phyloP scores from a whole-genome alignment of 2,113 vertebrate species.

The Alosa alosa region DNA sequence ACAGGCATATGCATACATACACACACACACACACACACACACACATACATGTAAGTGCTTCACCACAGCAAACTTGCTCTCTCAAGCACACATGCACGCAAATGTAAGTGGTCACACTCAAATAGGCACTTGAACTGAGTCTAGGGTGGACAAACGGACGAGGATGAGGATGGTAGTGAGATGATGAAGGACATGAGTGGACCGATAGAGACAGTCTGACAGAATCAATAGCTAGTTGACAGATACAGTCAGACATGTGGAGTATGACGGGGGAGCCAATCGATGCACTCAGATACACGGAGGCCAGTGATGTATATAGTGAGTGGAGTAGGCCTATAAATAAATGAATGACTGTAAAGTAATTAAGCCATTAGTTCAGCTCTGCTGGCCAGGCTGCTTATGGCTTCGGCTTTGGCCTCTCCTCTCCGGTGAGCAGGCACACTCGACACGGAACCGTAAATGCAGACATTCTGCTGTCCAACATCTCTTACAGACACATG shows the following conservation, averaged over 20 bases:
- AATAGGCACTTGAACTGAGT: background rate
- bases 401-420: background rate
- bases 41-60: background rate
- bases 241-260: background rate
- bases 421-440: background rate
- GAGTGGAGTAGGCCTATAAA: background rate
- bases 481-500: background rate
- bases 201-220: background rate
- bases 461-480: too few relatives aligned
- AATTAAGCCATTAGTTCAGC: conserved; percentile 16
- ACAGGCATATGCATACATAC: background rate
- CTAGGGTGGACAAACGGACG: background rate
- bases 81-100: background rate
- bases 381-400: background rate
- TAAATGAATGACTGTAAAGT: conserved; percentile 14
- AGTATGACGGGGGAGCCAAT: background rate
- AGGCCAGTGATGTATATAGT: background rate
- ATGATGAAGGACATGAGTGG: background rate
- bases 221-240: background rate
- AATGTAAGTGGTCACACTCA: background rate
- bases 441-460: background rate
- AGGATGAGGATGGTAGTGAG: background rate
- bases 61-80: background rate
- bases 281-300: background rate
- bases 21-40: too few relatives aligned